Evolutionary conservation across 2,888 invertebrate genomes (phyloP).

Genomic region (Amblyjoppa proteus): DNA sequence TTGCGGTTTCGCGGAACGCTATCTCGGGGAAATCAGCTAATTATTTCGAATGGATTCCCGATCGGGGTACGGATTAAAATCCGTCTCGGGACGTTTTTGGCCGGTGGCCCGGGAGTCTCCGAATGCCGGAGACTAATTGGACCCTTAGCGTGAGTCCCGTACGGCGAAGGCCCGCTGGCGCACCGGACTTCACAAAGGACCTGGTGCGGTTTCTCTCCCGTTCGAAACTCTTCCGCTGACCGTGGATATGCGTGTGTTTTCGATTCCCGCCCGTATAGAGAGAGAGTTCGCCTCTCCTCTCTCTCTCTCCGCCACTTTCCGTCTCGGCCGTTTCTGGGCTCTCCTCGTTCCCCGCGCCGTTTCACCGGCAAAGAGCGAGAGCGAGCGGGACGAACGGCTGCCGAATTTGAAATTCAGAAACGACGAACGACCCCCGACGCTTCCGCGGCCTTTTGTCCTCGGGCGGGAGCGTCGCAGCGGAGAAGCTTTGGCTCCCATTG

Average conservation of each 20-base stretch:
- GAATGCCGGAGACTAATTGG: constrained; percentile 85
- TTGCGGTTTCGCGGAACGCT: constrained; percentile 74
- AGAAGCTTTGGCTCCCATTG: constrained; percentile 42
- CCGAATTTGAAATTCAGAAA: constrained; percentile 84
- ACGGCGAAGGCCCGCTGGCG: constrained; percentile 70
- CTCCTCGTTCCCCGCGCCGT: constrained; percentile 31
- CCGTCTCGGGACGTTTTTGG: constrained; percentile 80
- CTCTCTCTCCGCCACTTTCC: constrained; percentile 59
- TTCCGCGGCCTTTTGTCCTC: constrained; percentile 75
- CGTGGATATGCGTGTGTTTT: not conserved
- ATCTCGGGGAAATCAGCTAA: constrained; percentile 84
- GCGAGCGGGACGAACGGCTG: constrained; percentile 38
- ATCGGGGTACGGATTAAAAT: constrained; percentile 82
- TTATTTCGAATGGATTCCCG: constrained; percentile 84
- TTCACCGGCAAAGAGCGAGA: constrained; percentile 53
- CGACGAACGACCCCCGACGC: constrained; percentile 64
- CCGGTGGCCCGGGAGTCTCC: constrained; percentile 79
- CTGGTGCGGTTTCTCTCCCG: constrained; percentile 40
- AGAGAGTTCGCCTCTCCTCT: constrained; percentile 21
- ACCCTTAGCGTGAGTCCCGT: constrained; percentile 80
- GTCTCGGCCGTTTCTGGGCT: constrained; percentile 27
- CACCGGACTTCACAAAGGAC: constrained; percentile 55
- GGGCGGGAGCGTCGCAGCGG: constrained; percentile 18
- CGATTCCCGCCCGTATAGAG: constrained; percentile 5
- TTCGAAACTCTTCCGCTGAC: not conserved